Evolutionary conservation across 2,888 invertebrate genomes (phyloP).

Genomic region (Eumacrocentrus americanus): DNA sequence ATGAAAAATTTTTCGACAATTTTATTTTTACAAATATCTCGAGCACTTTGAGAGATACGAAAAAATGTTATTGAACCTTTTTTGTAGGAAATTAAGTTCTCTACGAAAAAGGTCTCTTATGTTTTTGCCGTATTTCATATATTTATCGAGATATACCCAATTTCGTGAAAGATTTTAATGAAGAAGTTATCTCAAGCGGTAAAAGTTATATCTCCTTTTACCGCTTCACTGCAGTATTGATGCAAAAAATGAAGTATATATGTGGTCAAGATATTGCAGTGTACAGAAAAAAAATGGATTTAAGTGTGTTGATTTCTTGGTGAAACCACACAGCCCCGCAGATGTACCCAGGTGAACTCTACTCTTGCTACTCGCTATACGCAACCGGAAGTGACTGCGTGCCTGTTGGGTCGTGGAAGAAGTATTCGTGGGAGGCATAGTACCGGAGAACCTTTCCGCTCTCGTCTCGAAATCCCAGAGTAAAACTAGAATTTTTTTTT

Average conservation of each 20-base stretch:
- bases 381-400: conserved; percentile 33
- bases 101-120: no score
- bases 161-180: no score
- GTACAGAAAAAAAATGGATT: background rate
- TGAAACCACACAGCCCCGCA: conserved; percentile 14
- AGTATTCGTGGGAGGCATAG: conserved; percentile 32
- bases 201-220: no score
- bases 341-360: conserved; percentile 27
- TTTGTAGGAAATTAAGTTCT: no score
- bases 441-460: conserved; percentile 30
- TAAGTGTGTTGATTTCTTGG: conserved; percentile 11
- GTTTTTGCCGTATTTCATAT: no score
- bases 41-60: no score
- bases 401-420: conserved; percentile 33
- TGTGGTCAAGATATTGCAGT: background rate
- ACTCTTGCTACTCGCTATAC: conserved; percentile 25
- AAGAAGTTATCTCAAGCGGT: background rate
- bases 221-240: no score
- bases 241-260: background rate
- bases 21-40: no score
- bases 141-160: no score
- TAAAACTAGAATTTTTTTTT: conserved; percentile 18
- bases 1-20: no score
- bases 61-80: no score
- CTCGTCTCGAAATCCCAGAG: conserved; percentile 24